Base-by-base conservation (phyloP, 2,888 invertebrate species). In the Hypolimnas misippus region DNA sequence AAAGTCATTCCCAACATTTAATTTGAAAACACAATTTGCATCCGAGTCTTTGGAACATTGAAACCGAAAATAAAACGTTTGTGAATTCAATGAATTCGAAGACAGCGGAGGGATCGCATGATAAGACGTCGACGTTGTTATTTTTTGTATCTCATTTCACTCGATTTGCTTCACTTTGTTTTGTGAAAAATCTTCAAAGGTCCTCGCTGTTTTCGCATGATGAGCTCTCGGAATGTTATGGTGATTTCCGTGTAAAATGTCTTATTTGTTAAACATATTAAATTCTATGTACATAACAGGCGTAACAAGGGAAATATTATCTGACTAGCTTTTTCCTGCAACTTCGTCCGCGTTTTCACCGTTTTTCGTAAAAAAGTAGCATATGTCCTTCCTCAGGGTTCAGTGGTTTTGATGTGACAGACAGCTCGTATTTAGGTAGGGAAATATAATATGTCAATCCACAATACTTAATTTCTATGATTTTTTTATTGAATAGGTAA, bases 111-210 rank as follows among this genome's bases (percentile, higher is more conserved):
- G 55, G 44, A 62, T 64, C 64, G 58, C 51, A 63, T 58, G 61
- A 66, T 66, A 64, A 64, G 64, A 31, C 63, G 33, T 50, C 16
- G 17, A 63, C 57, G 61, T 64, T 64, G 61, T 66, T 63, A 60
- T 60, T 64, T 61, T 63, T 61, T 64, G 61, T 66, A 66, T 66
- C 64, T 66, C 64, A 61, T 64, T 64, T 58, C 66, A 63, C 57
- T 57, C 51, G 61, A 66, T 66, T 66, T 64, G 61, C 55, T 57
- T 57, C 25, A 53, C 57, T 59, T 66, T 64, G 64, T 64, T 66
- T 66, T 49, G 57, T 64, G 52, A 54, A 64, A 61, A 38, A 54
- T 62, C 55, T 66, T 55, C 61, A 64, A 61, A 55, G 57, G 38
- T 61, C 21, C 17, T 21, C 61, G 51, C 25, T 44, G 42, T 55